Conservation (phyloP, 2,113 vertebrate species). For the Nicator chloris region DNA sequence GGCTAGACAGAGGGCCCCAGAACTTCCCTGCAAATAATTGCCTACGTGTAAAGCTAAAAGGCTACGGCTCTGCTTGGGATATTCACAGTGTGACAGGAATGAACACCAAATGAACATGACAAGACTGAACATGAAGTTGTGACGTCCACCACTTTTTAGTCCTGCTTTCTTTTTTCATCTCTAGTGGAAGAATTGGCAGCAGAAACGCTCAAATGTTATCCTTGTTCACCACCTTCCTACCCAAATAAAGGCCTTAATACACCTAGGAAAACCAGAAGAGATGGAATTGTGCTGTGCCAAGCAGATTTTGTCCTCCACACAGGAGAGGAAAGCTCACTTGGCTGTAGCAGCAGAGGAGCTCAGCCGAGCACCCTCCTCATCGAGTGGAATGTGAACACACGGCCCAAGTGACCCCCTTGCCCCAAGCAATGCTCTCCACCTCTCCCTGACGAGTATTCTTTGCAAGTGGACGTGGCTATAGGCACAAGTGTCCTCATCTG, state of each 20-base stretch:
- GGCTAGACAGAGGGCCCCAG: neutral
- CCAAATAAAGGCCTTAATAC: neutral
- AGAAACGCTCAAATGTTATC: neutral
- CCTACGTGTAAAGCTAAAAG: neutral
- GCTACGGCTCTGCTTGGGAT: neutral
- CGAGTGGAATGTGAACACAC: too few relatives aligned
- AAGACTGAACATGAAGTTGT: neutral
- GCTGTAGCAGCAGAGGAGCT: neutral
- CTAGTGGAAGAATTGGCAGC: neutral
- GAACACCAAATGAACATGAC: neutral
- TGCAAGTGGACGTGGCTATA: neutral
- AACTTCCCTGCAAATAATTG: neutral
- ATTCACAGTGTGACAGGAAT: accelerated
- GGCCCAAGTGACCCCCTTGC: neutral
- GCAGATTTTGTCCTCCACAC: neutral
- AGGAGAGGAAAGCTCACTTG: neutral
- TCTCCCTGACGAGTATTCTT: neutral
- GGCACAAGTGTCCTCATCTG: neutral
- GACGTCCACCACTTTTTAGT: neutral
- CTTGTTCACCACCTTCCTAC: neutral
- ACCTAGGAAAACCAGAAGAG: neutral
- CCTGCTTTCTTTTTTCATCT: neutral
- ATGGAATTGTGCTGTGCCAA: neutral
- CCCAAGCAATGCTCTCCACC: neutral
- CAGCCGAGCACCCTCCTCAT: accelerated